Evolutionary conservation across 2,888 invertebrate genomes (phyloP), one percentile per base, ranked within the genome.

Genomic region (Cantharis rufa): DNA sequence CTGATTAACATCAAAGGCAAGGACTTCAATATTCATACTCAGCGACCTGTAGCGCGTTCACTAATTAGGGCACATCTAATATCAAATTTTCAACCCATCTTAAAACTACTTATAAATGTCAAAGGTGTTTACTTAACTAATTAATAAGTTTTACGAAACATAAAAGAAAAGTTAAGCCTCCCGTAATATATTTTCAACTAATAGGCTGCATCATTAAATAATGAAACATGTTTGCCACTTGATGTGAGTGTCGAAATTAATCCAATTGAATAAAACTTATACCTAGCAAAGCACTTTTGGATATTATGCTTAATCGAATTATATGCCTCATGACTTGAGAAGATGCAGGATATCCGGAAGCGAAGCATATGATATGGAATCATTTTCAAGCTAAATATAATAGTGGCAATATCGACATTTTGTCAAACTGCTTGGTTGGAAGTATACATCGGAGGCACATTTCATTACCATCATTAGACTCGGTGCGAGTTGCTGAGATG

Each of bases 271-370:
- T 66, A 72, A 70, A 76, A 76, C 70, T 71, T 72, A 76, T 76
- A 63, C 16, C 18, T 66, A 72, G 70, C 72, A 70, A 73, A 72
- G 70, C 61, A 70, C 62, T 73, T 70, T 66, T 73, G 76, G 63
- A 76, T 70, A 73, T 72, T 72, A 70, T 24, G 15, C 24, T 21
- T 78, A 78, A 78, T 78, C 76, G 73, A 78, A 78, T 78, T 78
- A 76, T 62, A 69, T 70, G 73, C 75, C 71, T 76, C 72, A 74
- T 72, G 70, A 75, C 70, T 77, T 64, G 71, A 62, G 75, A 70
- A 75, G 74, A 75, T 62, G 70, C 75, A 71, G 79, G 79, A 80
- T 78, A 80, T 79, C 79, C 79, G 76, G 75, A 73, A 72, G 70
- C 72, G 74, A 75, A 68, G 73, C 74, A 79, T 77, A 24, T 48